Evolutionary conservation across 2,797 vertebrate genomes (phyloP), one percentile per base, ranked within the genome.

Genomic region (Poecilia wingei): DNA sequence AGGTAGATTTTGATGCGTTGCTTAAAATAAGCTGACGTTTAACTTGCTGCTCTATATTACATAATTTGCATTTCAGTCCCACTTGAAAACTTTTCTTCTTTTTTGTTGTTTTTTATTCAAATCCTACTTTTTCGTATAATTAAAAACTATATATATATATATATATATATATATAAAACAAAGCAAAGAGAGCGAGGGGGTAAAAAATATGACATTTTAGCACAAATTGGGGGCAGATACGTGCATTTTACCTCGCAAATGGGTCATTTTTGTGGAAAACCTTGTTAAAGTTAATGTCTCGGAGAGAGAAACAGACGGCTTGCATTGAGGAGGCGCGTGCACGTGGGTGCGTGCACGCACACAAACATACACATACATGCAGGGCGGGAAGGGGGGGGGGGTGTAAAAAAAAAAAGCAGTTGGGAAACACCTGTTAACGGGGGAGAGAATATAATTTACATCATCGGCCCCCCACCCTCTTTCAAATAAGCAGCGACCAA

Each of bases 351-450:
- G 61, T 78, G 25, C 16, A 45, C 72, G 4, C 74, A 36, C 5
- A 12, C 86, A 25, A 66, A 36, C 61, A 64, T 82, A 46, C 72
- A 47, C 68, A 33, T 80, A 71, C 78, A 68, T 70, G 71, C 53
- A 77, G 59, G 47, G 18, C 31, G 31, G 6, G 22, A 2, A 0
- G 18, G 18, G 16, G 1, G 47, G 46, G 47, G 5, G 1, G 0
- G 49, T 13, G 0, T n/a, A n/a, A n/a, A 45, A 45, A 20, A 1
- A 49, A 13, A 74, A 75, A 81, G 85, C 85, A 82, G 79, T 70
- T 87, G 88, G 90, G 93, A 95, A 96, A 95, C 96, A 96, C 95
- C 95, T 96, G 95, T 96, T 95, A 95, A 95, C 87, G 88, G 80
- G 80, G 84, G 90, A 92, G 86, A 82, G 88, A 84, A 85, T 92